Evolutionary conservation across 2,888 invertebrate genomes (phyloP), one percentile per base, ranked within the genome.

Genomic region (Microplitis deprimator): DNA sequence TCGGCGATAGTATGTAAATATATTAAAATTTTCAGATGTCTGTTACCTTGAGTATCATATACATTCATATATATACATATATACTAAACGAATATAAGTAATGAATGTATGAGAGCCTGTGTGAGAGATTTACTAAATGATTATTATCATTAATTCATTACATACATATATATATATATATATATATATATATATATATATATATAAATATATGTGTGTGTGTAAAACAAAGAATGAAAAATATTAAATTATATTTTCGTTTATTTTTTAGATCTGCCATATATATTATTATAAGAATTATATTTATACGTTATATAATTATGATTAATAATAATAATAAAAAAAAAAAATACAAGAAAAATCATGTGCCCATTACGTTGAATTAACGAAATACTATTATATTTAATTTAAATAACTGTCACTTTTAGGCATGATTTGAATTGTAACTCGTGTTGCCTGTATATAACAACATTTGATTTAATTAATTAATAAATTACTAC

Each of bases 201-300:
- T 20, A n/a, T 8, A 77, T 7, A 40, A 20, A 64, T 20, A 20
- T 20, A 20, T 20, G 20, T 20, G 20, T 29, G 29, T 59, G 8
- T 20, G 40, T 20, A 29, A 16, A 64, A 62, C 41, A 61, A 76
- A 29, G 40, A 40, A 76, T 39, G n/a, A 17, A 75, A 13, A 61
- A 71, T 38, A 70, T n/a, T 73, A 68, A 73, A 75, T 75, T 76
- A 73, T 82, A 64, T 38, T 29, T 81, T 81, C 82, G 82, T 84
- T 85, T 80, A 81, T 73, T 82, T 83, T 29, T 84, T 85, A 82
- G 85, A 84, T 85, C 87, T 87, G 87, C 87, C 87, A 87, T 87
- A 87, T 84, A 84, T 84, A 81, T 85, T 84, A 84, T 79, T 83
- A 78, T 84, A 85, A 81, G 81, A 80, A 80, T 79, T 81, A 83